phyloP scores from a whole-genome alignment of 2,797 vertebrate genomes.

The Urophycis tenuis region DNA sequence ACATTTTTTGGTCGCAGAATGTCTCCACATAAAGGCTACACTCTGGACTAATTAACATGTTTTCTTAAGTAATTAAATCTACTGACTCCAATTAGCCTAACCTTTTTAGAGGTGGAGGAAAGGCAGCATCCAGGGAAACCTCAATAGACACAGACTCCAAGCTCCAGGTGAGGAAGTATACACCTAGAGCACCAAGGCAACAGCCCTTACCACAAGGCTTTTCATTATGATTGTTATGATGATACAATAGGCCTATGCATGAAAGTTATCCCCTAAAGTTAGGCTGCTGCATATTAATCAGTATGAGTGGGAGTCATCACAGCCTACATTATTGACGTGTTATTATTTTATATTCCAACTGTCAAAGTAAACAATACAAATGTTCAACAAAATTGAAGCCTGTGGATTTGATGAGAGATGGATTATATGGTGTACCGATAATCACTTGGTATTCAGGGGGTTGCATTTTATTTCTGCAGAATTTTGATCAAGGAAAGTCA shows the following conservation, averaged over 20 bases:
- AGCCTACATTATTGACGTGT: too few relatives aligned
- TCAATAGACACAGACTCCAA: background rate
- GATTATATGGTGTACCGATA: background rate
- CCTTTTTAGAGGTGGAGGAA: too few relatives aligned
- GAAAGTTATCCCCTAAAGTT: background rate
- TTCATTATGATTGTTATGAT: background rate
- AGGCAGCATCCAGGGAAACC: background rate
- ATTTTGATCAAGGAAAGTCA: background rate
- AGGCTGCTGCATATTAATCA: background rate
- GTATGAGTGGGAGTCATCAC: background rate
- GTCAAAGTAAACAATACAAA: background rate
- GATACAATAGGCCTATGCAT: too few relatives aligned
- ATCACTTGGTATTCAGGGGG: background rate
- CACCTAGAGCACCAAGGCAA: background rate
- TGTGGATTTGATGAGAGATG: background rate
- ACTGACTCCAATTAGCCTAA: too few relatives aligned
- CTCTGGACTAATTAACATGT: too few relatives aligned
- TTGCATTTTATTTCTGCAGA: background rate
- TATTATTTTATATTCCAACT: background rate
- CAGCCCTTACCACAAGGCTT: background rate
- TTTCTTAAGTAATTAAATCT: too few relatives aligned
- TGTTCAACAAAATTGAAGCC: background rate
- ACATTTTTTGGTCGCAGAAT: too few relatives aligned
- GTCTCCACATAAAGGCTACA: too few relatives aligned
- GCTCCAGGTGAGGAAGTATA: background rate